These are phyloP conservation scores for Aricia artaxerxes DNA, from an alignment of 2,888 invertebrate species.

Conservation along the genomic window DNA sequence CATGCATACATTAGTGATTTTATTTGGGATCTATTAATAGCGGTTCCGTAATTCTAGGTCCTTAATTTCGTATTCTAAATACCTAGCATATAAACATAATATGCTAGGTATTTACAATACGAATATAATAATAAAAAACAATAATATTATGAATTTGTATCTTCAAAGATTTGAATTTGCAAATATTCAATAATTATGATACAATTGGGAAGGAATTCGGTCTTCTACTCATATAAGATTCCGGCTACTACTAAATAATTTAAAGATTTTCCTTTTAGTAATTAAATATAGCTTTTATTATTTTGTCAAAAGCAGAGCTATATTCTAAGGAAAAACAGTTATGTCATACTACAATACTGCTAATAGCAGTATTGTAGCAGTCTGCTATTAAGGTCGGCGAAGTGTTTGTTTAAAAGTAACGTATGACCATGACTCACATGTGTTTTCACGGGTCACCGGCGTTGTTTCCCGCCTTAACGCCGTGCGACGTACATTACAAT, in stretches of 20 bases:
- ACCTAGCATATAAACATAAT: too few relatives aligned
- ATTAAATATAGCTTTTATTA: too few relatives aligned
- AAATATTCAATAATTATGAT: too few relatives aligned
- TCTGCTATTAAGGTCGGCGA: not conserved
- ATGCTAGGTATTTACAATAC: too few relatives aligned
- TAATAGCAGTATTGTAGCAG: too few relatives aligned
- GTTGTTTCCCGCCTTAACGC: slow-evolving; percentile 32
- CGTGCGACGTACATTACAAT: not conserved
- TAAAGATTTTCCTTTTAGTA: too few relatives aligned
- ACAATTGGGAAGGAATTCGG: too few relatives aligned
- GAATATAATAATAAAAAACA: too few relatives aligned
- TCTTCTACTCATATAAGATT: too few relatives aligned
- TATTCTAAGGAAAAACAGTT: not conserved
- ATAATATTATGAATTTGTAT: too few relatives aligned
- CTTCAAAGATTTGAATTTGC: too few relatives aligned
- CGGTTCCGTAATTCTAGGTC: not conserved
- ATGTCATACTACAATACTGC: not conserved
- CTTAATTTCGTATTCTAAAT: not conserved
- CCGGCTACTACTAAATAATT: too few relatives aligned
- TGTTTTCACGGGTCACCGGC: slow-evolving; percentile 37
- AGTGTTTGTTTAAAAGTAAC: not conserved
- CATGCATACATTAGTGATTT: slow-evolving; percentile 8
- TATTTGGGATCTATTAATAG: not conserved
- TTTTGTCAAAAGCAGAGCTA: not conserved
- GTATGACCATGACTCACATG: slow-evolving; percentile 37